Evolutionary conservation across 37 sponge, comb jelly and placozoan genomes (phyloP).

Genomic region (Lycopodina hypogea): DNA sequence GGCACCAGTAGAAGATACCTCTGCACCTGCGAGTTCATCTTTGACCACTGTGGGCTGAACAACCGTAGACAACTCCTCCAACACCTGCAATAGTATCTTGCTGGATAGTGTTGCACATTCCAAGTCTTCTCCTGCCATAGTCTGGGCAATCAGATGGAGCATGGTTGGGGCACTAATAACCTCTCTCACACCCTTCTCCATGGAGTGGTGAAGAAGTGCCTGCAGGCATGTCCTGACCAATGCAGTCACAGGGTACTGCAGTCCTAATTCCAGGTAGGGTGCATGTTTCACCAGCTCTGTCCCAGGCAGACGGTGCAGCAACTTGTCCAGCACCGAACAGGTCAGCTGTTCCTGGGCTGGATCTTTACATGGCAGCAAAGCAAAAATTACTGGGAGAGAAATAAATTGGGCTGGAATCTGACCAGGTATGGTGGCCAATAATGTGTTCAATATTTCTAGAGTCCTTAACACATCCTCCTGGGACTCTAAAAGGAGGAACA

Average conservation of each 20-base stretch:
- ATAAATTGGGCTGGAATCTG: constrained; percentile 20
- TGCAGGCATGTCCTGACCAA: constrained; percentile 38
- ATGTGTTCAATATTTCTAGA: constrained; percentile 45
- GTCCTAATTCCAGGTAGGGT: constrained; percentile 52
- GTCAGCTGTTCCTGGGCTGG: constrained; percentile 6
- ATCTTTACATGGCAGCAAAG: constrained; percentile 6
- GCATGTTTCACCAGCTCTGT: constrained; percentile 8
- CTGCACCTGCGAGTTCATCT: too few species aligned
- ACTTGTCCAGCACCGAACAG: constrained; percentile 47
- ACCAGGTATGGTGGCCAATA: constrained; percentile 21
- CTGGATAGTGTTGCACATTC: constrained; percentile 41
- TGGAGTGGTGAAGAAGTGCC: constrained; percentile 1
- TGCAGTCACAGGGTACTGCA: constrained; percentile 38
- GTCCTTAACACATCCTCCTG: constrained; percentile 17
- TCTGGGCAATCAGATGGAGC: constrained; percentile 62
- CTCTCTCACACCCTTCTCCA: not conserved
- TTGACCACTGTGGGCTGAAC: too few species aligned
- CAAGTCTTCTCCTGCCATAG: constrained; percentile 40
- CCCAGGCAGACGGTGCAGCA: constrained; percentile 37
- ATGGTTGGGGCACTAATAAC: constrained; percentile 51
- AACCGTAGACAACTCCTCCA: too few species aligned
- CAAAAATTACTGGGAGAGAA: constrained; percentile 39
- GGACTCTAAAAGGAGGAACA: not conserved
- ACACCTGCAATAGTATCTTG: constrained; percentile 21
- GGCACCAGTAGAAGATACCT: not conserved